Base-by-base conservation (phyloP, 1,140 invertebrate genomes). In the Drosophila nasuta region DNA sequence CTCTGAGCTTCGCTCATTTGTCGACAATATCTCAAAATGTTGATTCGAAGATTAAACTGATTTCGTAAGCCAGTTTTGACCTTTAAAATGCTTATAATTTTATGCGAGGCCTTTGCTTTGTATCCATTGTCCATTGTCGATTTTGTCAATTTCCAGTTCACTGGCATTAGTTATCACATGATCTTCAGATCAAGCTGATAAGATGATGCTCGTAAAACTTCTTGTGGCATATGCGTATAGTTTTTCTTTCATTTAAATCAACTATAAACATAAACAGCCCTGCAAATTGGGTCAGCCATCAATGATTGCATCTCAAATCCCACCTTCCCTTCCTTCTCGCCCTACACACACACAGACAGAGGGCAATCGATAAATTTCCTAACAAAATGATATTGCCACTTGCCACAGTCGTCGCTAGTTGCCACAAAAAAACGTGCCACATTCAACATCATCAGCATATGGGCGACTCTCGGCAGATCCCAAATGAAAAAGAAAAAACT, bases 401-500 rank as follows among this genome's bases (percentile, higher is more conserved):
- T 80, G 76, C 67, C 72, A 66, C 48, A 48, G 54, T 43, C 66
- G 46, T 35, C 66, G 46, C 41, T 59, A 46, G 57, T 68, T 51
- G 41, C 62, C 56, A 69, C 33, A 38, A 25, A 82, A 82, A 62
- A 82, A 62, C 73, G 69, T 83, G 83, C 69, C 83, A 83, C 74
- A 45, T 83, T 80, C 83, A 72, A 73, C 79, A 65, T 76, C 64
- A 87, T 86, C 82, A 82, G 66, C 82, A 82, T 88, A 87, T 83
- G 80, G 80, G 66, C 77, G 77, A 64, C 83, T 65, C 35, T 75
- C 41, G 54, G 60, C 58, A 68, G 69, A 77, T 77, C 69, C 72
- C 30, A 38, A 25, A 25, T 25, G 20, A 25, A 25, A 4, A 25
- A 25, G 20, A 25, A 75, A 71, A 76, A 51, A 33, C 5, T 35